Evolutionary conservation across 2,888 invertebrate species (phyloP), one percentile per base, ranked within the genome.

Genomic region (Andrena praecox): DNA sequence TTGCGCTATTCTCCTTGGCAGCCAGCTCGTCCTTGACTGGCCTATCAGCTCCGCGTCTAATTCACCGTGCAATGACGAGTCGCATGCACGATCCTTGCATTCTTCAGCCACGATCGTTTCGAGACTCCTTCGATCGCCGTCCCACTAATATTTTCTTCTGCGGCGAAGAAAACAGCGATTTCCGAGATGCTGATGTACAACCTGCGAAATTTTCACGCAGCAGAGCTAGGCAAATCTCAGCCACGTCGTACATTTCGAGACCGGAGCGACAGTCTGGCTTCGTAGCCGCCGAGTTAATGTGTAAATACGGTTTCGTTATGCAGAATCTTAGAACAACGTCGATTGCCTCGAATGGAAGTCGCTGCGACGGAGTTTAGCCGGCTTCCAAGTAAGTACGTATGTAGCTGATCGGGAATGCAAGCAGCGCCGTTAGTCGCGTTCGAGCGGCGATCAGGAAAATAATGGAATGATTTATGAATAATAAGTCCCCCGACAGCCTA

Each of bases 41-140:
- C 73, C 88, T 88, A 88, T 88, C 87, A 85, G 85, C 88, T 79
- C 74, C 72, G 86, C 79, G 78, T 85, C 86, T 72, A 85, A 88
- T 89, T 89, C 87, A 62, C 85, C 70, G 69, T 71, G 82, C 79
- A 86, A 84, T 74, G 59, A 82, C 75, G 75, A 75, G 66, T 67
- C 72, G 71, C 62, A 42, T 64, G 69, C 66, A 59, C 52, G 35
- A 63, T 62, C 63, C 29, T 31, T 66, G 69, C 63, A 50, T 62
- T 72, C 62, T 59, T 72, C 62, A 29, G 29, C 70, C 31, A 20
- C 62, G 10, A 31, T 71, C 27, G 42, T 12, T 35, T 64, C 64
- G 16, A 68, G 67, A 71, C 67, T 48, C 68, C 54, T 60, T 72
- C 63, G 72, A 68, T 69, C n/a, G n/a, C 24, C 20, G 35, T 12